Conservation (phyloP, 2,888 invertebrate genomes). For the Amphipyra berbera region DNA sequence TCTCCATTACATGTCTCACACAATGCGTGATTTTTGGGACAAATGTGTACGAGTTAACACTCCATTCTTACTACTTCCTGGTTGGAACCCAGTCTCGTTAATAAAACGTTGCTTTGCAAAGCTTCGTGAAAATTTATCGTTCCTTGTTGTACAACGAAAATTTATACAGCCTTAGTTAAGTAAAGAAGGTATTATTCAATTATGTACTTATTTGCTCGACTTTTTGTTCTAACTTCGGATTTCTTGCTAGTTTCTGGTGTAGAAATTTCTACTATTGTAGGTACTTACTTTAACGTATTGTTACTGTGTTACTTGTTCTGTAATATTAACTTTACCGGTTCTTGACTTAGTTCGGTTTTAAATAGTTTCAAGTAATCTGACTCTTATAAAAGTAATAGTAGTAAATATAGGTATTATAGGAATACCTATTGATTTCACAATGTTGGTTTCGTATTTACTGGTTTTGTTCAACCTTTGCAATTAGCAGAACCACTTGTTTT, state of each 20-base stretch:
- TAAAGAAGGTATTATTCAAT: slow-evolving; percentile 72
- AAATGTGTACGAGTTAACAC: not conserved
- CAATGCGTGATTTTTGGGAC: too few relatives aligned
- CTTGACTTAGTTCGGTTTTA: slow-evolving; percentile 7
- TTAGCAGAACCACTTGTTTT: too few relatives aligned
- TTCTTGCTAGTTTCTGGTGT: slow-evolving; percentile 26
- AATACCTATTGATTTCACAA: too few relatives aligned
- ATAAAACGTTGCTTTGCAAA: slow-evolving; percentile 73
- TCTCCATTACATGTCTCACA: too few relatives aligned
- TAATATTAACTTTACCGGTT: slow-evolving; percentile 32
- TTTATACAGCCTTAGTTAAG: slow-evolving; percentile 65
- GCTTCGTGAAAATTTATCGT: slow-evolving; percentile 79
- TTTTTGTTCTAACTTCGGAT: slow-evolving; percentile 53
- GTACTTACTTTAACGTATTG: slow-evolving; percentile 22
- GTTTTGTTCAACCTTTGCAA: too few relatives aligned
- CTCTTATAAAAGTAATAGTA: slow-evolving; percentile 13
- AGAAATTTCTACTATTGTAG: slow-evolving; percentile 15
- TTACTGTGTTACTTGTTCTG: slow-evolving; percentile 22
- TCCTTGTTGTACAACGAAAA: slow-evolving; percentile 69
- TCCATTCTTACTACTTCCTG: slow-evolving; percentile 23
- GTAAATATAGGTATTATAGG: too few relatives aligned
- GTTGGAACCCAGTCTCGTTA: slow-evolving; percentile 66
- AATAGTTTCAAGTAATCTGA: slow-evolving; percentile 33
- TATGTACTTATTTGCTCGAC: slow-evolving; percentile 59
- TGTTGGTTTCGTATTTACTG: too few relatives aligned